Evolutionary conservation across 2,113 vertebrate genomes (phyloP).

Genomic region (Cercopithecus mona): DNA sequence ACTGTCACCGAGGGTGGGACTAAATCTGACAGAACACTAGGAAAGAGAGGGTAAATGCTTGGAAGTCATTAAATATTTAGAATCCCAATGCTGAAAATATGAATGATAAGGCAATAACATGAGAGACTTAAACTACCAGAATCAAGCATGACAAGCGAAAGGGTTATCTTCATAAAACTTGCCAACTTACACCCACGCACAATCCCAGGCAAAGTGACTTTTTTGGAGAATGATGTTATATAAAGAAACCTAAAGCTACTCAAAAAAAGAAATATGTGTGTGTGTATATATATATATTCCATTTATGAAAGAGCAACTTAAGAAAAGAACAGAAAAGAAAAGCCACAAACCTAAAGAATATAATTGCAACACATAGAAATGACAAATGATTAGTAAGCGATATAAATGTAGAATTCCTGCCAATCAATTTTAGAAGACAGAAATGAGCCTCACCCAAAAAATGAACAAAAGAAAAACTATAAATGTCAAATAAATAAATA

Average conservation of each 20-base stretch:
- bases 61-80: slow-evolving; percentile 39
- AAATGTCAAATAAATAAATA: not conserved
- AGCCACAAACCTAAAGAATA: not conserved
- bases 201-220: not conserved
- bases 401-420: slow-evolving; percentile 15
- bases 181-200: slow-evolving; percentile 47
- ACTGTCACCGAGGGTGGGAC: not conserved
- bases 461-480: slow-evolving; percentile 22
- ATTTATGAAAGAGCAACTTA: slow-evolving; percentile 36
- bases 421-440: not conserved
- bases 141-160: slow-evolving; percentile 22
- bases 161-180: not conserved
- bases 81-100: not conserved
- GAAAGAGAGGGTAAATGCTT: not conserved
- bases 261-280: not conserved
- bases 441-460: not conserved
- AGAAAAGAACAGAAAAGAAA: not conserved
- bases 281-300: not conserved
- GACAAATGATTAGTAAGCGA: slow-evolving; percentile 9
- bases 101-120: not conserved
- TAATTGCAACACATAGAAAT: not conserved
- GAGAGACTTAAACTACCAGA: not conserved
- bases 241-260: slow-evolving; percentile 41
- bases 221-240: slow-evolving; percentile 3
- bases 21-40: slow-evolving; percentile 29